Evolutionary conservation across 2,797 vertebrate species (phyloP).

Genomic region (Sebastes ruberrimus): DNA sequence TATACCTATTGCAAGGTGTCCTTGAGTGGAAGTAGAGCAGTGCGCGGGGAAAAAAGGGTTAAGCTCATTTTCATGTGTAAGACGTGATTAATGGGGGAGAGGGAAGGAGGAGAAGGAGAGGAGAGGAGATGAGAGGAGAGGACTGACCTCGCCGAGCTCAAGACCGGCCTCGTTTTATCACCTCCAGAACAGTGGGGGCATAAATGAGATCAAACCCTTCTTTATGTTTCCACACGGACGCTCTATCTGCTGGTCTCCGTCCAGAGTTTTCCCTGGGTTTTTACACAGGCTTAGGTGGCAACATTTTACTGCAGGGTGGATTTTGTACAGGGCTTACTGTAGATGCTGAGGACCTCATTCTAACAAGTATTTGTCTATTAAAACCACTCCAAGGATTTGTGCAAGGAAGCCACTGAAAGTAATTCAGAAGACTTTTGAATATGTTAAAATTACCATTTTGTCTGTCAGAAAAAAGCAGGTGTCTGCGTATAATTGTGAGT

Average conservation of each 20-base stretch:
- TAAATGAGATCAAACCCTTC: slow-evolving; percentile 56
- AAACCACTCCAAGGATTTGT: slow-evolving; percentile 34
- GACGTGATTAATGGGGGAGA: slow-evolving; percentile 69
- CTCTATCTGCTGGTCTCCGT: slow-evolving; percentile 37
- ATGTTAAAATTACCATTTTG: slow-evolving; percentile 5
- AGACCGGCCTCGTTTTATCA: slow-evolving; percentile 53
- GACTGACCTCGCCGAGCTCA: slow-evolving; percentile 36
- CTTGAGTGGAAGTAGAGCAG: slow-evolving; percentile 71
- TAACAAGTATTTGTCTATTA: slow-evolving; percentile 56
- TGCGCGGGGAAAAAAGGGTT: slow-evolving; percentile 51
- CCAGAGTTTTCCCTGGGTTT: slow-evolving; percentile 37
- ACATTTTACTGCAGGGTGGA: slow-evolving; percentile 48
- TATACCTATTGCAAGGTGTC: slow-evolving; percentile 48
- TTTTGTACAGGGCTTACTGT: slow-evolving; percentile 51
- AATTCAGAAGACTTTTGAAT: slow-evolving; percentile 24
- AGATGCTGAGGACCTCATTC: slow-evolving; percentile 33
- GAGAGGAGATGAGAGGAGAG: background rate
- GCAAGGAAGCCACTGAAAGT: background rate
- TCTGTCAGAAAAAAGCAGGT: background rate
- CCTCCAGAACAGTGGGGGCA: slow-evolving; percentile 46
- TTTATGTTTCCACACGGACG: slow-evolving; percentile 33
- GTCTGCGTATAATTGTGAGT: background rate
- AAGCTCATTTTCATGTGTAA: slow-evolving; percentile 67
- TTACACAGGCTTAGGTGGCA: slow-evolving; percentile 53
- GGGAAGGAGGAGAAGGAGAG: slow-evolving; percentile 1